Evolutionary conservation across 2,797 vertebrate genomes (phyloP).

Genomic region (Phrynocephalus guinanensis): DNA sequence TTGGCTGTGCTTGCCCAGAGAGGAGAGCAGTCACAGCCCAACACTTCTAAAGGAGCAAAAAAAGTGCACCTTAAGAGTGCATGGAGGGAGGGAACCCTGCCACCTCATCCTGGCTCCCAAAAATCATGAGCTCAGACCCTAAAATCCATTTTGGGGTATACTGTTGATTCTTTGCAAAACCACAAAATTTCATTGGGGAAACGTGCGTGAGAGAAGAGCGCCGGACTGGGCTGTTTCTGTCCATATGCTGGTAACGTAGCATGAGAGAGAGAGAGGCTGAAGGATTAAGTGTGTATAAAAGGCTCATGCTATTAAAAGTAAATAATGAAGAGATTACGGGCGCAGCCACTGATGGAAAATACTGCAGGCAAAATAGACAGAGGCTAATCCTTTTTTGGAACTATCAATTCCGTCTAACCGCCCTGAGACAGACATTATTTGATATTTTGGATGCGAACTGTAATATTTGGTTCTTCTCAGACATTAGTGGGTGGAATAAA

Average conservation of each 20-base stretch:
- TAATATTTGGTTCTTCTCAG: background rate
- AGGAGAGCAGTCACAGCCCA: background rate
- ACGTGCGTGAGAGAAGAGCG: conserved; percentile 13
- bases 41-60: background rate
- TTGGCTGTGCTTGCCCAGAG: background rate
- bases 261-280: conserved; percentile 7
- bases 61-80: background rate
- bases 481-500: background rate
- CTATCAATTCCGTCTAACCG: background rate
- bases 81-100: background rate
- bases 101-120: background rate
- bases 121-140: background rate
- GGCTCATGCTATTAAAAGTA: conserved; percentile 19
- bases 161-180: background rate
- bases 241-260: background rate
- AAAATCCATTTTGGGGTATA: background rate
- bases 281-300: conserved; percentile 18
- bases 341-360: background rate
- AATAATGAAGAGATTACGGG: conserved; percentile 33
- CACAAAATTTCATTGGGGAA: background rate
- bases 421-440: conserved; percentile 6
- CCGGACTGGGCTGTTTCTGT: background rate
- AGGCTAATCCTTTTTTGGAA: conserved; percentile 25
- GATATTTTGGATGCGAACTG: background rate
- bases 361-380: conserved; percentile 18